Base-by-base conservation (phyloP, 1,140 invertebrate species). In the Calycopis cecrops region DNA sequence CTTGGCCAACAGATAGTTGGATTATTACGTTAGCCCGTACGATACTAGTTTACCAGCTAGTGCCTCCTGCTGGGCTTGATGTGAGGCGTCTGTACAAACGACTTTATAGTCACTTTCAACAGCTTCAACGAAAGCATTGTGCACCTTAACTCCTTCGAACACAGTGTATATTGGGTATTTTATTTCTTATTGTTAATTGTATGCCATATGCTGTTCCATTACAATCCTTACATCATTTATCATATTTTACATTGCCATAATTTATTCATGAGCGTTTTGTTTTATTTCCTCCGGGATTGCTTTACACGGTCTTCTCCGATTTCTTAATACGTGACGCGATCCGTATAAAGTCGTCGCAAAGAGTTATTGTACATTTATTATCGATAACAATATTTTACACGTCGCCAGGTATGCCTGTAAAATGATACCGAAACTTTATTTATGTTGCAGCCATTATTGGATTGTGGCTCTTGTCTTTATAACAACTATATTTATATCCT, bases 231-330 rank as follows among this genome's bases (percentile, higher is more conserved):
- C 71, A 80, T 83, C 79, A 68, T 86, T 85, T 80, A 85, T 86
- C 81, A 86, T 86, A 85, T 76, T 84, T 82, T 82, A 83, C 78
- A 83, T 76, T 79, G 78, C 78, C 63, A 82, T 85, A 86, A 85
- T 83, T 86, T 86, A 86, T 86, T 85, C 77, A 74, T 76, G 77
- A 76, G 76, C 57, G 56, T 67, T 69, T 77, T 78, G 67, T 83
- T 84, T 85, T 83, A 78, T 79, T 77, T 74, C 62, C 65, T 63
- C 49, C 48, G 53, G 77, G 79, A 78, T 80, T 76, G 63, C 65
- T 72, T 85, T 80, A 79, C 82, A 79, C 66, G 79, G 61, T 74
- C 76, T 76, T 83, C 78, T 81, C 73, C 68, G 71, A 79, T 83
- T 77, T 79, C 80, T 75, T 67, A 73, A 77, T 72, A 77, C 79